Evolutionary conservation across 1,140 invertebrate genomes (phyloP), one percentile per base, ranked within the genome.

Genomic region (Macrosteles quadrilineatus): DNA sequence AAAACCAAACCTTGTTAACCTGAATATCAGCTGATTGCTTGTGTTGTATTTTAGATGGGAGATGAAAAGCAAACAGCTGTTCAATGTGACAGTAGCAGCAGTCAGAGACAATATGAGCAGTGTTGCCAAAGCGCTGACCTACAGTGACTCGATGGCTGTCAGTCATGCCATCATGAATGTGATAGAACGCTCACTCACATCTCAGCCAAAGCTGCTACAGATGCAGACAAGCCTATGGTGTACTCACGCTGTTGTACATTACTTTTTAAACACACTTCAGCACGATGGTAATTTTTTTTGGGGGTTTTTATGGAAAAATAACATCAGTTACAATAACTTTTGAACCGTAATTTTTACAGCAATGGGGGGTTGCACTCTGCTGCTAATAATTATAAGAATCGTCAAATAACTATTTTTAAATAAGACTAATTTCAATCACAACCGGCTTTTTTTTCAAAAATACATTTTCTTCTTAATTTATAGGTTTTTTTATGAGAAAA

Each of bases 1-100:
- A n/a, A n/a, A n/a, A n/a, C n/a, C n/a, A n/a, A n/a, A n/a, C n/a
- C n/a, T n/a, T n/a, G n/a, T n/a, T n/a, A n/a, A n/a, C n/a, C n/a
- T n/a, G n/a, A n/a, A n/a, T n/a, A n/a, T n/a, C n/a, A n/a, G n/a
- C n/a, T n/a, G n/a, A n/a, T n/a, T n/a, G n/a, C n/a, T 31, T 36
- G 19, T 75, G 50, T 2, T 64, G 59, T 59, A n/a, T n/a, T n/a
- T n/a, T n/a, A 76, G 75, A 40, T 76, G 74, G 75, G 75, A 76
- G 64, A 50, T 32, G 2, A 73, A 66, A 32, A 71, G 70, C 21
- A 73, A 73, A 32, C 64, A 47, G 12, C 17, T 66, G 27, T 43
- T 45, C 9, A 27, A 66, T 21, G 40, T 43, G 32, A 25, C 23
- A n/a, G 23, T 66, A 19, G 27, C 63, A 6, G 63, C 63, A 1